These are phyloP conservation scores for Cerceris ruficornis DNA, from an alignment of 2,888 invertebrate species.

Conservation along the genomic window DNA sequence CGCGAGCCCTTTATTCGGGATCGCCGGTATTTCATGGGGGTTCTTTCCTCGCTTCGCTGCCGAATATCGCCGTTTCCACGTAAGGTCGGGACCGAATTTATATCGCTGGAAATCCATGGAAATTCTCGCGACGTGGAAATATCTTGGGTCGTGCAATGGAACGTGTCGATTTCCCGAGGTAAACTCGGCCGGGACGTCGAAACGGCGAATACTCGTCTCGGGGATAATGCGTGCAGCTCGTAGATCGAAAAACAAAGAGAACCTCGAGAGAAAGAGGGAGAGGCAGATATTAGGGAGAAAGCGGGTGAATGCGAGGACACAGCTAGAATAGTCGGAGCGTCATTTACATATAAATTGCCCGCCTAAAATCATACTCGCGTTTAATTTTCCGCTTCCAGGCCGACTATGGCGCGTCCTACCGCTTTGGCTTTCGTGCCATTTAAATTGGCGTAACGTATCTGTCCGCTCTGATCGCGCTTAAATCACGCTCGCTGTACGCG, in stretches of 20 bases:
- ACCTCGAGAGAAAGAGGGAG: not conserved
- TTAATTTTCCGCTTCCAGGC: conserved; percentile 74
- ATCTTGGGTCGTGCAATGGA: conserved; percentile 13
- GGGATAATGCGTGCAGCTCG: conserved; percentile 15
- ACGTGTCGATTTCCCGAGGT: conserved; percentile 17
- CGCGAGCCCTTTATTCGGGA: conserved; percentile 50
- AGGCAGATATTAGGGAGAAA: not conserved
- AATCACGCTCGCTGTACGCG: conserved; percentile 61
- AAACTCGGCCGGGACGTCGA: conserved; percentile 37
- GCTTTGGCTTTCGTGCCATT: conserved; percentile 60
- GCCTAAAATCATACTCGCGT: conserved; percentile 77
- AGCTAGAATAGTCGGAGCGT: conserved; percentile 47
- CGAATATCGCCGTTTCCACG: conserved; percentile 27
- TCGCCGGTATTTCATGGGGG: conserved; percentile 40
- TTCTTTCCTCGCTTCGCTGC: conserved; percentile 16
- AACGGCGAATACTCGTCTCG: conserved; percentile 62
- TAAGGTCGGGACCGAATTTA: conserved; percentile 46
- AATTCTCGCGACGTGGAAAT: conserved; percentile 35
- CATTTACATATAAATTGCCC: conserved; percentile 79
- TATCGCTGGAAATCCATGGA: conserved; percentile 45
- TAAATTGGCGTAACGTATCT: conserved; percentile 71
- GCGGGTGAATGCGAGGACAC: conserved; percentile 23
- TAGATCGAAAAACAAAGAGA: not conserved
- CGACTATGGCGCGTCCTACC: conserved; percentile 47
- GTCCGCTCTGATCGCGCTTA: conserved; percentile 61